Conservation (phyloP, 2,888 invertebrate species). For the Watsonalla cultraria region DNA sequence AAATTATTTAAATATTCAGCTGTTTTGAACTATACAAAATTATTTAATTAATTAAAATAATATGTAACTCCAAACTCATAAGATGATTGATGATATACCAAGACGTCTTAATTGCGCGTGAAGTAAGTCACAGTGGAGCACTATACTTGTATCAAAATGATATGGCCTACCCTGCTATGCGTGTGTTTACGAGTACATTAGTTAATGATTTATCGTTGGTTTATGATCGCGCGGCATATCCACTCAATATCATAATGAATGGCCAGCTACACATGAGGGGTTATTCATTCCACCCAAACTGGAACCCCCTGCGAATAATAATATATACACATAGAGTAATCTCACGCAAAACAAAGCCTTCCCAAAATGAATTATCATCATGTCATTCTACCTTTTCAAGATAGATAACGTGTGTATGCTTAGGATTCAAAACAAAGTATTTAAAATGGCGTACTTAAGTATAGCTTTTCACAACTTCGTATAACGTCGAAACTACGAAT, state of each 20-base stretch:
- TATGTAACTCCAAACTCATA: too few species aligned
- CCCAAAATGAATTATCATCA: background rate
- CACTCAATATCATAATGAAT: constrained; percentile 4
- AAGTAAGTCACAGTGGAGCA: background rate
- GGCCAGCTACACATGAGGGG: constrained; percentile 1
- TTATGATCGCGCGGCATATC: constrained; percentile 2
- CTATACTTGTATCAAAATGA: background rate
- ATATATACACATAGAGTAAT: background rate
- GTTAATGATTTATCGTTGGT: constrained; percentile 3
- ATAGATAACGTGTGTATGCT: too few species aligned
- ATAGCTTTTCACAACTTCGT: too few species aligned
- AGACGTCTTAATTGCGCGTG: too few species aligned
- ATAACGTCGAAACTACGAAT: too few species aligned
- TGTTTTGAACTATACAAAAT: too few species aligned
- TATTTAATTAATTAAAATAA: too few species aligned
- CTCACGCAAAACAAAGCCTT: background rate
- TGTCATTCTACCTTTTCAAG: background rate
- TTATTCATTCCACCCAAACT: constrained; percentile 1
- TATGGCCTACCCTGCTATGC: background rate
- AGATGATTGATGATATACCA: too few species aligned
- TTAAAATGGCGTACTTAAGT: too few species aligned
- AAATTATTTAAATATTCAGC: too few species aligned
- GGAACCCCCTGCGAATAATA: constrained; percentile 1
- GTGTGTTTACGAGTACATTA: background rate
- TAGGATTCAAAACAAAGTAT: too few species aligned